Evolutionary conservation across 2,797 vertebrate species (phyloP).

Genomic region (Channa striata): DNA sequence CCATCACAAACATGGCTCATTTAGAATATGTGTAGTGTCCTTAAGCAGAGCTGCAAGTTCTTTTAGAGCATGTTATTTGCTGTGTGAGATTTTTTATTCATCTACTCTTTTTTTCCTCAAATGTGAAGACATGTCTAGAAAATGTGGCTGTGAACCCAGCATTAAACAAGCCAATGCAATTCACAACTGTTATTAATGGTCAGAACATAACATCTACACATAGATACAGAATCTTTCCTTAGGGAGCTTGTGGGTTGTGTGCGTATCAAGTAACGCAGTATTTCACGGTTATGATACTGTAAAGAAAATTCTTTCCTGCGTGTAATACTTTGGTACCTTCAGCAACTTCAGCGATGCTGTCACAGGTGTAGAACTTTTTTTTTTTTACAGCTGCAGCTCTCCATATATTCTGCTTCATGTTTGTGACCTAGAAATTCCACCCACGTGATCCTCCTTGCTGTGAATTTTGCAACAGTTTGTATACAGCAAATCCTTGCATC

Average conservation of each 20-base stretch:
- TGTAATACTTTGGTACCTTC: conserved; percentile 18
- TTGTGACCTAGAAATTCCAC: conserved; percentile 49
- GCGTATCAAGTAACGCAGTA: conserved; percentile 11
- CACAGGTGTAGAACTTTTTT: conserved; percentile 14
- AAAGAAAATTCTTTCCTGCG: conserved; percentile 12
- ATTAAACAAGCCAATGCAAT: conserved; percentile 8
- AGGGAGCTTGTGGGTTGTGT: conserved; percentile 9
- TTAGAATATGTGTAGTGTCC: not conserved
- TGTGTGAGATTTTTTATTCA: conserved; percentile 23
- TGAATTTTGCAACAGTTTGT: conserved; percentile 27
- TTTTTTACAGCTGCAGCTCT: conserved; percentile 16
- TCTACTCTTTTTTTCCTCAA: conserved; percentile 20
- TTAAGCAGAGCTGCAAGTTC: conserved; percentile 12
- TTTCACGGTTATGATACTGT: conserved; percentile 31
- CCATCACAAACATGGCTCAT: conserved; percentile 12
- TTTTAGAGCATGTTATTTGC: conserved; percentile 14
- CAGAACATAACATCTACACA: conserved; percentile 5
- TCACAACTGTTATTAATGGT: conserved; percentile 28
- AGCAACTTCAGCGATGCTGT: conserved; percentile 10
- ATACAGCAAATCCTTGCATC: conserved; percentile 20
- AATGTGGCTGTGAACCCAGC: conserved; percentile 18
- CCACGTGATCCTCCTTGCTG: conserved; percentile 27
- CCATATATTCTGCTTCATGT: conserved; percentile 42
- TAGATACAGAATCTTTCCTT: conserved; percentile 1
- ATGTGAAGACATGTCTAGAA: conserved; percentile 31